phyloP scores from a whole-genome alignment of 30 jellyfish, hydroid and myxozoan species.

The Cassiopea xamachana region DNA sequence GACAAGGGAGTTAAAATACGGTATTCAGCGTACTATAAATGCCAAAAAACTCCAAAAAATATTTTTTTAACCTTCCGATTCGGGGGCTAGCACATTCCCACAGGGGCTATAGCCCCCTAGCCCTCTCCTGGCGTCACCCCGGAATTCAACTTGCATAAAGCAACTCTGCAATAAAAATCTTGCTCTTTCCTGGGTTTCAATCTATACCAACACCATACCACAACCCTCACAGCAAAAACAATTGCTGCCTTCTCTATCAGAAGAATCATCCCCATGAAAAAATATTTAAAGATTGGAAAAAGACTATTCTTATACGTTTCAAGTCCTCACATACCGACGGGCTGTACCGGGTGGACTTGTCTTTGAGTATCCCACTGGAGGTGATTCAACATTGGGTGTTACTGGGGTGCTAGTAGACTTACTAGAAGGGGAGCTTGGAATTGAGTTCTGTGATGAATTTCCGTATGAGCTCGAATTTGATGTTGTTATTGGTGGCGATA shows the following conservation, averaged over 20 bases:
- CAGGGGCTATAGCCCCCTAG: no score
- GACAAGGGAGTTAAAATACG: no score
- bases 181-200: no score
- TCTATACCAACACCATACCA: no score
- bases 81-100: no score
- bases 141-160: no score
- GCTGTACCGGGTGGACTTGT: slow-evolving; percentile 53
- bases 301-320: not conserved
- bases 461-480: slow-evolving; percentile 38
- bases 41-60: no score
- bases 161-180: no score
- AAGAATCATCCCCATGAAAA: not conserved
- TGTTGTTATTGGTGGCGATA: not conserved
- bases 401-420: not conserved
- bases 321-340: slow-evolving; percentile 58
- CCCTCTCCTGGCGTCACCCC: no score
- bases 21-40: no score
- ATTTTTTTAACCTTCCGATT: no score
- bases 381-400: slow-evolving; percentile 15
- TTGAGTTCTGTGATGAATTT: slow-evolving; percentile 17
- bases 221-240: not conserved
- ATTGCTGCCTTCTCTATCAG: not conserved
- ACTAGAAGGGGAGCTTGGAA: slow-evolving; percentile 20
- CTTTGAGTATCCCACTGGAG: slow-evolving; percentile 36
- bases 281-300: not conserved